Conservation (phyloP, 2,113 vertebrate species). For the Nyctereutes procyonoides region DNA sequence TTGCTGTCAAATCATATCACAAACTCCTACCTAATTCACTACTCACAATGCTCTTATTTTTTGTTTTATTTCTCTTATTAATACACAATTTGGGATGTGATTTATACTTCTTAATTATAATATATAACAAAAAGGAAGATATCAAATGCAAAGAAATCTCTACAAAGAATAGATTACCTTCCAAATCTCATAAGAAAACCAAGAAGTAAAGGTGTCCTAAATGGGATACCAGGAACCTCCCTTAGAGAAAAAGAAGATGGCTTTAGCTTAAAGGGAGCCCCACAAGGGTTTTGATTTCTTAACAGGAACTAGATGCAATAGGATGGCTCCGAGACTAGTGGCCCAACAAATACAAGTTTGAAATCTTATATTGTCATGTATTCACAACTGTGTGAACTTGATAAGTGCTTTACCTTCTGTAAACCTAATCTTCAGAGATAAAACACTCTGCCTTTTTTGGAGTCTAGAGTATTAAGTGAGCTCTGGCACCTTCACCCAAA, state of each 20-base stretch:
- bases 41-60: not conserved
- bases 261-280: not conserved
- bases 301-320: not conserved
- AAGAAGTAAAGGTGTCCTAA: constrained; percentile 25
- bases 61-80: constrained; percentile 1
- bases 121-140: not conserved
- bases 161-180: not conserved
- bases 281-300: not conserved
- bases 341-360: not conserved
- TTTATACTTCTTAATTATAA: constrained; percentile 13
- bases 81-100: not conserved
- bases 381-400: not conserved
- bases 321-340: not conserved
- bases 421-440: not conserved
- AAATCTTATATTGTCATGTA: not conserved
- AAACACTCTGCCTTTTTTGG: constrained; percentile 6
- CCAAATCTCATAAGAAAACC: not conserved
- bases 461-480: not conserved
- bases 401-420: not conserved
- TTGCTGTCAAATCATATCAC: not conserved
- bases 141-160: constrained; percentile 24
- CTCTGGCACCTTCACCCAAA: not conserved
- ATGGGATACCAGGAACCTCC: not conserved
- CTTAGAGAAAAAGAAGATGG: not conserved
- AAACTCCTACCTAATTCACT: not conserved